These are phyloP conservation scores for Mormyrus lacerda DNA, from an alignment of 2,113 vertebrate species.

Conservation along the genomic window DNA sequence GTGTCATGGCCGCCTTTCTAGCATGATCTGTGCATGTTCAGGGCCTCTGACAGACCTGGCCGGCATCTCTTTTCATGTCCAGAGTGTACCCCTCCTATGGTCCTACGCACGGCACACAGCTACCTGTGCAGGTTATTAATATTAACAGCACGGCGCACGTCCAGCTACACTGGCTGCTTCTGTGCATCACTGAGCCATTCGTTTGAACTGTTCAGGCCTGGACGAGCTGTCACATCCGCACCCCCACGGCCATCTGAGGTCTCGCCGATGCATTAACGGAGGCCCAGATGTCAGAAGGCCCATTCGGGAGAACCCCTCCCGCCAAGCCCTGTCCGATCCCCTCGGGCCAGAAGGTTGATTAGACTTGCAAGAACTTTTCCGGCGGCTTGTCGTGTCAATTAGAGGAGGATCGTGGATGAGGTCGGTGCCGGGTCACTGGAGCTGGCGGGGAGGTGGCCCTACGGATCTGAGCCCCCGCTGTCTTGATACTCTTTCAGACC, in stretches of 20 bases:
- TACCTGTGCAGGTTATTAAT: background rate
- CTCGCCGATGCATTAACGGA: constrained; percentile 50
- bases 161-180: background rate
- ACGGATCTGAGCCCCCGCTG: background rate
- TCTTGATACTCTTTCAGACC: background rate
- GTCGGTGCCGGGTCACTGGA: constrained; percentile 35
- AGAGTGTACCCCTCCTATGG: background rate
- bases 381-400: constrained; percentile 32
- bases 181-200: constrained; percentile 49
- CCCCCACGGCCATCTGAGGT: constrained; percentile 33
- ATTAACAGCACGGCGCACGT: background rate
- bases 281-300: constrained; percentile 22
- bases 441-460: background rate
- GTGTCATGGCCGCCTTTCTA: no score
- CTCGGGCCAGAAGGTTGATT: constrained; percentile 20
- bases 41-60: background rate
- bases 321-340: background rate
- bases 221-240: constrained; percentile 35
- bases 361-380: constrained; percentile 26
- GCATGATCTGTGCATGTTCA: background rate
- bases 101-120: background rate
- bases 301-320: background rate
- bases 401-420: constrained; percentile 21
- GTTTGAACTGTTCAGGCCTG: constrained; percentile 41
- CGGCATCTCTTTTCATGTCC: background rate